Evolutionary conservation across 2,113 vertebrate genomes (phyloP).

Genomic region (Terrapene triunguis): DNA sequence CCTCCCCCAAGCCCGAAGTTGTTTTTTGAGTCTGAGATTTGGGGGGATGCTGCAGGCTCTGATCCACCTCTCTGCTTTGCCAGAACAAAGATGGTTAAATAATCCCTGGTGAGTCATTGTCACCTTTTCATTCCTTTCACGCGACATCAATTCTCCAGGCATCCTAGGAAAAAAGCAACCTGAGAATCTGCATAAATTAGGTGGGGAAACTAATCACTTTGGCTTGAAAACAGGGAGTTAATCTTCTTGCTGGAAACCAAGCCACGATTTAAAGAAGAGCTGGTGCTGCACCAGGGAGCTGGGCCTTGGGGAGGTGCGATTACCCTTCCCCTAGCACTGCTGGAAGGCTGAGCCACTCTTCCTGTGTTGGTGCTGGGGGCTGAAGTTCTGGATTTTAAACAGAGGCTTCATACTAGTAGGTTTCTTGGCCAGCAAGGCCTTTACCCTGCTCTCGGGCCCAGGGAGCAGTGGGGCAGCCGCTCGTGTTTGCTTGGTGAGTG

Average conservation of each 20-base stretch:
- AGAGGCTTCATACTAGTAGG: no score
- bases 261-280: background rate
- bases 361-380: background rate
- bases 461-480: no score
- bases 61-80: slow-evolving; percentile 5
- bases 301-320: background rate
- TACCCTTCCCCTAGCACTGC: rapidly evolving
- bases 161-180: slow-evolving; percentile 43
- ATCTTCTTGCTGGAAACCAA: slow-evolving; percentile 33
- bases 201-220: slow-evolving; percentile 72
- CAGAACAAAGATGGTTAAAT: slow-evolving; percentile 56
- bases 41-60: background rate
- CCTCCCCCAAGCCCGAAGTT: background rate
- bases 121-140: slow-evolving; percentile 65
- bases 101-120: slow-evolving; percentile 57
- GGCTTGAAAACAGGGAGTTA: slow-evolving; percentile 61
- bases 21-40: background rate
- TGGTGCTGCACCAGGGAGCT: background rate
- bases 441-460: no score
- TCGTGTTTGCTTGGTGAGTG: no score
- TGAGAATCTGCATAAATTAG: slow-evolving; percentile 70
- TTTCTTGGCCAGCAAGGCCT: no score
- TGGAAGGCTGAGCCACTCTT: rapidly evolving
- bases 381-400: background rate
- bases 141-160: background rate